Percentiles rank a stretch among this genome's conserved stretches.
Evolutionary conservation across 1,140 invertebrate genomes (phyloP).

Genomic region (Aleiodes sp.): DNA sequence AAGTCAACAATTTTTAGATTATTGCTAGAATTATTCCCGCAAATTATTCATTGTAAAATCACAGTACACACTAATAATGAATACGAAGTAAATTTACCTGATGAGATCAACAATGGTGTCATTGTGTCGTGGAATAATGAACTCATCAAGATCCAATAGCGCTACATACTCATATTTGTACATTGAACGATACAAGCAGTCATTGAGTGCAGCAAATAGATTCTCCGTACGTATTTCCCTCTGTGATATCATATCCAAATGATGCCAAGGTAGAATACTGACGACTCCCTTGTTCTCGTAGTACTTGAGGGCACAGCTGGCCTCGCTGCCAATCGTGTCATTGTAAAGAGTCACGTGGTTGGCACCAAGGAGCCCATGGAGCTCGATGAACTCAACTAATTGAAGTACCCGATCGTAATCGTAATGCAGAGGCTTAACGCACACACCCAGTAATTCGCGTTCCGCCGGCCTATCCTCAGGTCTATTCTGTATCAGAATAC

Average conservation of each 20-base stretch:
- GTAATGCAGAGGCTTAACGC: constrained; percentile 93
- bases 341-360: constrained; percentile 94
- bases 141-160: constrained; percentile 91
- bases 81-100: constrained; percentile 60
- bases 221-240: constrained; percentile 93
- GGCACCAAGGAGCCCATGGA: constrained; percentile 87
- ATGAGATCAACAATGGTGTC: constrained; percentile 74
- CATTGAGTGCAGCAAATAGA: constrained; percentile 90
- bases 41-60: background rate
- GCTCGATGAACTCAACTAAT: constrained; percentile 91
- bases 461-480: constrained; percentile 62
- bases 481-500: constrained; percentile 67
- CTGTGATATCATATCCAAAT: constrained; percentile 86
- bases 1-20: constrained; percentile 4
- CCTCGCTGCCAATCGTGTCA: constrained; percentile 82
- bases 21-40: background rate
- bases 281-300: constrained; percentile 76
- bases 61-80: constrained; percentile 3
- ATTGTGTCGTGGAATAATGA: constrained; percentile 84
- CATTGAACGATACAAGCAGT: constrained; percentile 92
- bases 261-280: constrained; percentile 86
- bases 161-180: constrained; percentile 81
- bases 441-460: constrained; percentile 76
- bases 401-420: constrained; percentile 84
- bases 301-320: constrained; percentile 78